Percentiles rank a stretch among this genome's conserved stretches.
Evolutionary conservation across 2,797 vertebrate species (phyloP).

Genomic region (Liasis olivaceus): DNA sequence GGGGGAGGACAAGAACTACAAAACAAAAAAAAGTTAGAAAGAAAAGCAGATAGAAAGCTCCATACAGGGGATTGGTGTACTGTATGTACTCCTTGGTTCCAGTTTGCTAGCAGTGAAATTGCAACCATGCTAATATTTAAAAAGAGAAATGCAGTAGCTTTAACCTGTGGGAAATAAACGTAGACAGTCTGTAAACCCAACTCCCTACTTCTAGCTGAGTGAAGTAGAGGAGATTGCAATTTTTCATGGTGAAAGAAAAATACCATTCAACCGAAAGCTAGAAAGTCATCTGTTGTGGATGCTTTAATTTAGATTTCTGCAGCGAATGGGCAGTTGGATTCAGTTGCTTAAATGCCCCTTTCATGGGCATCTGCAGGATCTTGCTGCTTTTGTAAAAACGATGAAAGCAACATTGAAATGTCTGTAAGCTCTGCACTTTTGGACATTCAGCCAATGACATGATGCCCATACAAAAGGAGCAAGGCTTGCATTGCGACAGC

Average conservation of each 20-base stretch:
- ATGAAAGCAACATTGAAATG: not conserved
- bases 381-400: not conserved
- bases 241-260: not conserved
- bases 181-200: not conserved
- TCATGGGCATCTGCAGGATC: not conserved
- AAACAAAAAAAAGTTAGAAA: not conserved
- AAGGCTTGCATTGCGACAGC: not conserved
- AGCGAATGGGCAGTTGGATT: not conserved
- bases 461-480: not conserved
- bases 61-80: not conserved
- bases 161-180: not conserved
- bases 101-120: not conserved
- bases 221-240: too few species aligned
- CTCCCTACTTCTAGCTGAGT: not conserved
- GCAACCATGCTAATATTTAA: not conserved
- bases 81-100: not conserved
- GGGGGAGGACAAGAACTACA: not conserved
- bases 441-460: not conserved
- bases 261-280: not conserved
- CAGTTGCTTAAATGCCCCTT: not conserved
- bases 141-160: not conserved
- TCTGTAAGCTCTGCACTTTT: not conserved
- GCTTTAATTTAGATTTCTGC: not conserved
- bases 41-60: not conserved
- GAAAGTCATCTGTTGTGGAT: not conserved